Conservation (phyloP, 2,888 invertebrate species). For the Ypsolopha sequella region DNA sequence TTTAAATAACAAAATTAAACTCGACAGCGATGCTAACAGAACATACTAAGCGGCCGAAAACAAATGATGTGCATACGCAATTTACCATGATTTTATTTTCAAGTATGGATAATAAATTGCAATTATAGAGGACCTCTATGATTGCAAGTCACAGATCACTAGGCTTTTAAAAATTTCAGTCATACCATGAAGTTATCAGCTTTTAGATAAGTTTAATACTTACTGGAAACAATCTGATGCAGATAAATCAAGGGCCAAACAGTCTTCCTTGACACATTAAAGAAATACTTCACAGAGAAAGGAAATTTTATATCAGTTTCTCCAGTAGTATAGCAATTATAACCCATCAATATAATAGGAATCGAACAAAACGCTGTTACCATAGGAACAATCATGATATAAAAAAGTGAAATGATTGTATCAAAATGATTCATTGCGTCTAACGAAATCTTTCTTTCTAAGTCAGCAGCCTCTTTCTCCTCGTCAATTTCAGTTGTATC, state of each 20-base stretch:
- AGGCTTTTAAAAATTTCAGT: no score
- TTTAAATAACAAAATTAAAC: no score
- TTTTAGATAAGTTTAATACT: constrained; percentile 15
- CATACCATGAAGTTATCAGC: no score
- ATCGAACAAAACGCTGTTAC: constrained; percentile 25
- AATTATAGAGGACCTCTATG: no score
- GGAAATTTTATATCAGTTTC: constrained; percentile 27
- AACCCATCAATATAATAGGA: constrained; percentile 27
- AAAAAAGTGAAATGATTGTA: constrained; percentile 18
- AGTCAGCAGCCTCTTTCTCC: background rate
- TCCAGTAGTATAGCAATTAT: constrained; percentile 24
- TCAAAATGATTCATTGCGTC: constrained; percentile 24
- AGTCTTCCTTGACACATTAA: constrained; percentile 23
- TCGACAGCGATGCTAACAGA: no score
- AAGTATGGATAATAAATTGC: no score
- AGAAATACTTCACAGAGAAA: constrained; percentile 33
- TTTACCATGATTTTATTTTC: no score
- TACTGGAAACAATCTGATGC: constrained; percentile 39
- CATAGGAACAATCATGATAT: constrained; percentile 18
- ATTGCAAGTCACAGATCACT: background rate
- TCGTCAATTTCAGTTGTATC: constrained; percentile 3
- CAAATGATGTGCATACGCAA: no score
- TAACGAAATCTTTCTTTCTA: background rate
- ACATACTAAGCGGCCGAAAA: no score
- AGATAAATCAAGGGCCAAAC: constrained; percentile 33